Conservation (phyloP, 2,113 vertebrate genomes). For the Spilogale gracilis region DNA sequence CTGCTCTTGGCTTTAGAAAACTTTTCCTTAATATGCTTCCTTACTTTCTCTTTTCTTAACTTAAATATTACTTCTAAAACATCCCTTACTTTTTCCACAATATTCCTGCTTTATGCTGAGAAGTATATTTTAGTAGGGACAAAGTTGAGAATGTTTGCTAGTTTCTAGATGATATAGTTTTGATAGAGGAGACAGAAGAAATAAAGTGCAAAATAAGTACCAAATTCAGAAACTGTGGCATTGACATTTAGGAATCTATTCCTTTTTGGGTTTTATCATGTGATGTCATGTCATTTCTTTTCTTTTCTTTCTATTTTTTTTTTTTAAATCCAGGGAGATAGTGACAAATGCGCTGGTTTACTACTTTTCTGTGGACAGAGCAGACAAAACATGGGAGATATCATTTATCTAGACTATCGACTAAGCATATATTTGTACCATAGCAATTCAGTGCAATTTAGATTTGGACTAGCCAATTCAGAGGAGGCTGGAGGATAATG, state of each 20-base stretch:
- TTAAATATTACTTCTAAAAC: neutral
- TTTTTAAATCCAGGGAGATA: neutral
- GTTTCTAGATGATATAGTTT: neutral
- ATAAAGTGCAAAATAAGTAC: neutral
- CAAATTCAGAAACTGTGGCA: neutral
- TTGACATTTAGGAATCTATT: neutral
- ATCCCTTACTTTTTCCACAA: neutral
- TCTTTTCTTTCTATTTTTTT: neutral
- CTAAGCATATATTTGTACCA: neutral
- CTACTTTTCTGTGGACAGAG: neutral
- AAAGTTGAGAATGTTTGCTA: neutral
- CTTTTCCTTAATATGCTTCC: neutral
- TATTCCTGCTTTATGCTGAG: neutral
- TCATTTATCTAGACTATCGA: neutral
- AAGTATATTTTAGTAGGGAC: neutral
- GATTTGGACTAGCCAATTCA: neutral
- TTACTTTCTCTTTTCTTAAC: neutral
- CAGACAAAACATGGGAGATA: neutral
- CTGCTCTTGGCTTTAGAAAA: neutral
- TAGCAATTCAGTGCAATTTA: neutral
- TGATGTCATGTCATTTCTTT: neutral
- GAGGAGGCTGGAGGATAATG: neutral
- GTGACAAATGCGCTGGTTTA: neutral
- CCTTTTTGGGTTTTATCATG: neutral
- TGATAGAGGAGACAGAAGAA: neutral